Conservation (phyloP, 2,113 vertebrate species). For the Ictalurus punctatus region DNA sequence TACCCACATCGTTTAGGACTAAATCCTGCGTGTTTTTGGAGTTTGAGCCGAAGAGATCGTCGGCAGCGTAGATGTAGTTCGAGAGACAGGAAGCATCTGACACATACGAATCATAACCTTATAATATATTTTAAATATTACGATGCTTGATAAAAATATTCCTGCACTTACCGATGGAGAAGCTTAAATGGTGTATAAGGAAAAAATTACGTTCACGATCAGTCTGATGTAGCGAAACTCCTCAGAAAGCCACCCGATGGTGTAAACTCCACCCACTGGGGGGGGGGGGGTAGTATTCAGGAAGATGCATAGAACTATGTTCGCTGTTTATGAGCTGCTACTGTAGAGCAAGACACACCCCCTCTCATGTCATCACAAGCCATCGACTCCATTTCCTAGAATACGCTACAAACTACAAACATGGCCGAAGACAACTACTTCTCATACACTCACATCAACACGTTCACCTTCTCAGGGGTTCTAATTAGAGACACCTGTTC, state of each 20-base stretch:
- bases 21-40: not conserved
- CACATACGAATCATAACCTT: not conserved
- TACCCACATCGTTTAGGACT: not conserved
- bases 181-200: not conserved
- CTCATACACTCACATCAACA: no score
- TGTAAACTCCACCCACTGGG: not conserved
- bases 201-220: not conserved
- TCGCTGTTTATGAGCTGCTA: not conserved
- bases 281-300: no score
- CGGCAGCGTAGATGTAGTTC: not conserved
- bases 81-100: not conserved
- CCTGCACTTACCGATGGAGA: not conserved
- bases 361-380: no score
- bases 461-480: no score
- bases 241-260: not conserved
- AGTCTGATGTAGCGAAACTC: not conserved
- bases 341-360: not conserved
- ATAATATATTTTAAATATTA: not conserved
- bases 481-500: no score
- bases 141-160: no score
- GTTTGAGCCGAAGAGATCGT: not conserved
- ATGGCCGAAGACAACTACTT: no score
- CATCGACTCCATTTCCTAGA: no score
- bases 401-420: no score
- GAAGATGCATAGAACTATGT: not conserved